phyloP scores from a whole-genome alignment of 2,888 invertebrate genomes.

The Athetis lepigone region DNA sequence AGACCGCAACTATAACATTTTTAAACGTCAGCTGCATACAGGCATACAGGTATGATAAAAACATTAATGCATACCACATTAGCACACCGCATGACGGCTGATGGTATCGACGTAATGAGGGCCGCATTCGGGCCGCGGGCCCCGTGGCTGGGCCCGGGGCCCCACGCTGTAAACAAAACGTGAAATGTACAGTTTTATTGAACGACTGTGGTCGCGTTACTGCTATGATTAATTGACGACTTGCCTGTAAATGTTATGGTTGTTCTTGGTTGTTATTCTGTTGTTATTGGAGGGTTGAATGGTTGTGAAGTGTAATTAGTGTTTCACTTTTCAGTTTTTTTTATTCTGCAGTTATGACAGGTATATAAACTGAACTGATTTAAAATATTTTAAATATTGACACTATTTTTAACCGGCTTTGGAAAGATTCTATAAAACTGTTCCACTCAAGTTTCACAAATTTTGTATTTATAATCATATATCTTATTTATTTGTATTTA shows the following conservation, averaged over 20 bases:
- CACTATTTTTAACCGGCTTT: background rate
- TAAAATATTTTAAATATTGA: background rate
- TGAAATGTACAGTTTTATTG: conserved; percentile 56
- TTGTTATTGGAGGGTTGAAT: conserved; percentile 19
- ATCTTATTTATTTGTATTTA: too few relatives aligned
- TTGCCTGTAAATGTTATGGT: conserved; percentile 40
- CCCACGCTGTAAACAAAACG: conserved; percentile 47
- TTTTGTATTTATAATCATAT: background rate
- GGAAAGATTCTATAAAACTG: too few relatives aligned
- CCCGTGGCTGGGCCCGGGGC: conserved; percentile 16
- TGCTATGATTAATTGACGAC: conserved; percentile 60
- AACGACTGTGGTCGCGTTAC: conserved; percentile 41
- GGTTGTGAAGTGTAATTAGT: background rate
- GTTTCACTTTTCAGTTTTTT: background rate
- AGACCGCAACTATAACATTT: conserved; percentile 45
- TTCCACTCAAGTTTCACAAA: too few relatives aligned
- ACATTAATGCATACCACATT: conserved; percentile 56
- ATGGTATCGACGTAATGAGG: conserved; percentile 54
- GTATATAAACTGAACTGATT: background rate
- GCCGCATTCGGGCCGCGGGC: conserved; percentile 29
- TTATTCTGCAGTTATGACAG: background rate
- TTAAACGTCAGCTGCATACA: conserved; percentile 41
- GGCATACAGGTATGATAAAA: conserved; percentile 50
- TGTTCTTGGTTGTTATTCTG: conserved; percentile 14
- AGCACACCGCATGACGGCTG: conserved; percentile 51